phyloP scores from a whole-genome alignment of 2,797 vertebrate genomes.

The Agapornis canus region DNA sequence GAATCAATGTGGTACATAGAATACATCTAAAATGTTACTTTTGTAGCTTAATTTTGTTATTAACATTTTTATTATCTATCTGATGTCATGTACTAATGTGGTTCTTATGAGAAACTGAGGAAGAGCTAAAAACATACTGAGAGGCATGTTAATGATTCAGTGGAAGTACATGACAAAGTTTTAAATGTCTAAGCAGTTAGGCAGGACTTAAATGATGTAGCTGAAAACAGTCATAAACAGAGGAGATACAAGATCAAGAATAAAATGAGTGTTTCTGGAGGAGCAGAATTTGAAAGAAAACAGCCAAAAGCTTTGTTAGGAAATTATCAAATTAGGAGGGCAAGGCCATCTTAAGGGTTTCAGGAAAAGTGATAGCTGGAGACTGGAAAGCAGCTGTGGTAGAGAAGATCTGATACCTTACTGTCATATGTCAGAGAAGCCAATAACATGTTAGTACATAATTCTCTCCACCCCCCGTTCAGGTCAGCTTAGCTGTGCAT shows the following conservation, averaged over 20 bases:
- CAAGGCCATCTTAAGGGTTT: background rate
- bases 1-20: background rate
- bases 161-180: background rate
- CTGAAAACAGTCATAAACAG: background rate
- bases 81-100: background rate
- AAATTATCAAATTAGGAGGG: background rate
- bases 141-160: background rate
- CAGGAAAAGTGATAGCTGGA: background rate
- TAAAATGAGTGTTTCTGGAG: background rate
- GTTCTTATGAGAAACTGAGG: background rate
- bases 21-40: background rate
- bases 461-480: rapidly evolving
- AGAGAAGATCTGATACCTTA: background rate
- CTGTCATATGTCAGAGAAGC: background rate
- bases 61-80: background rate
- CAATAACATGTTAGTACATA: background rate
- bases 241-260: background rate
- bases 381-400: background rate
- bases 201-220: background rate
- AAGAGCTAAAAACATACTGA: background rate
- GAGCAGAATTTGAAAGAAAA: background rate
- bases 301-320: background rate
- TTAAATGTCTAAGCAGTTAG: background rate
- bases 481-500: background rate
- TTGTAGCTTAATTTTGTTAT: background rate